Evolutionary conservation across 2,888 invertebrate species (phyloP).

Genomic region (Drosophila niveifrons): DNA sequence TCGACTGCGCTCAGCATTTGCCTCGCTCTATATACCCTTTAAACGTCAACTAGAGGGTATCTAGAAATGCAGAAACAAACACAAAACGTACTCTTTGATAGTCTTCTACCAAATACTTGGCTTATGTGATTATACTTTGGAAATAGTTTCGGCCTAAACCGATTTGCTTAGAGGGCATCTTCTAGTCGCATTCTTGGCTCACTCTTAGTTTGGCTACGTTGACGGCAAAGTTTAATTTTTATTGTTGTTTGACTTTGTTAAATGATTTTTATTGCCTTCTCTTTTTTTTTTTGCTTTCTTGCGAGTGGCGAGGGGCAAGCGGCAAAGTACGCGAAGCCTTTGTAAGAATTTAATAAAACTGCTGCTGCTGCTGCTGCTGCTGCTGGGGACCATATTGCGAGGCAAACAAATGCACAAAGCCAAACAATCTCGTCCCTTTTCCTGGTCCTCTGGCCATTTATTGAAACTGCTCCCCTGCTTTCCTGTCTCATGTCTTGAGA

Average conservation of each 20-base stretch:
- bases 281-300: slow-evolving; percentile 47
- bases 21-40: slow-evolving; percentile 26
- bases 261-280: slow-evolving; percentile 81
- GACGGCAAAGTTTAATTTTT: slow-evolving; percentile 82
- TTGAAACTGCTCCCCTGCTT: slow-evolving; percentile 24
- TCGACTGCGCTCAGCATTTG: slow-evolving; percentile 43
- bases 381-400: slow-evolving; percentile 69
- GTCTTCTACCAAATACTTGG: background rate
- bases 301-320: slow-evolving; percentile 1
- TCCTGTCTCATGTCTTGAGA: slow-evolving; percentile 35
- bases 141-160: too few species aligned
- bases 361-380: slow-evolving; percentile 71
- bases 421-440: slow-evolving; percentile 52
- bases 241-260: slow-evolving; percentile 82
- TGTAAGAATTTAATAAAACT: slow-evolving; percentile 79
- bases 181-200: background rate
- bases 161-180: slow-evolving; percentile 7
- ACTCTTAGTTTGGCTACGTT: slow-evolving; percentile 46
- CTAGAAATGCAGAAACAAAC: background rate
- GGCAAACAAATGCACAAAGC: slow-evolving; percentile 74
- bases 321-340: slow-evolving; percentile 59
- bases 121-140: too few species aligned
- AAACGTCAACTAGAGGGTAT: background rate
- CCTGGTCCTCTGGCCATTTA: slow-evolving; percentile 47
- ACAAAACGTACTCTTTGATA: background rate